Percentiles rank a stretch among this genome's conserved stretches.
phyloP scores from a whole-genome alignment of 2,888 invertebrate genomes.

The Pandemis corylana region DNA sequence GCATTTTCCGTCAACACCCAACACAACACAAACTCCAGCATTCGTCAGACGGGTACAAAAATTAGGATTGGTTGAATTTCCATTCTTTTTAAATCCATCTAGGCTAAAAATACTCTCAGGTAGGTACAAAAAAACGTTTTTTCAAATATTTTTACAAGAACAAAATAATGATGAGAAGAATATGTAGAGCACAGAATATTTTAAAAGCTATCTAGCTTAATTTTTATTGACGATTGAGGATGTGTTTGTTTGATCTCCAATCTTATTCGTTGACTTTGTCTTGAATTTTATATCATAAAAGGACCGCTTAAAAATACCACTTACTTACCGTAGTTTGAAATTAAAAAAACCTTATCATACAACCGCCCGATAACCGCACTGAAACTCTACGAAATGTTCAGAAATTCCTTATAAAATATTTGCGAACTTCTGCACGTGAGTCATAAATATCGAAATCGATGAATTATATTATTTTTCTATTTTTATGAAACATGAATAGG shows the following conservation, averaged over 20 bases:
- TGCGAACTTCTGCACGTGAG: conserved; percentile 9
- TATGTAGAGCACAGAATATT: too few relatives aligned
- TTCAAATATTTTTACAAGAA: too few relatives aligned
- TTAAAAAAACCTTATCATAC: conserved; percentile 62
- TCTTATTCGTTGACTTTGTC: neutral
- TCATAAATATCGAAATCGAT: conserved; percentile 10
- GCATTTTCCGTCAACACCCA: too few relatives aligned
- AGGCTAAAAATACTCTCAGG: too few relatives aligned
- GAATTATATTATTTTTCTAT: neutral
- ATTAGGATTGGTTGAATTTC: too few relatives aligned
- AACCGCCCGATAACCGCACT: conserved; percentile 45
- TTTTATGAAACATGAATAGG: conserved; percentile 23
- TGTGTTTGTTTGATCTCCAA: neutral
- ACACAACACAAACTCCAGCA: too few relatives aligned
- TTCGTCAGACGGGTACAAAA: too few relatives aligned
- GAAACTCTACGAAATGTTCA: conserved; percentile 24
- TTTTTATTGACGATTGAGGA: neutral
- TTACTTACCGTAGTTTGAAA: conserved; percentile 72
- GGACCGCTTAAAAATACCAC: conserved; percentile 55
- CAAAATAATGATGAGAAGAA: too few relatives aligned
- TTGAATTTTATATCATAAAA: conserved; percentile 31
- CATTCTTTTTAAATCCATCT: too few relatives aligned
- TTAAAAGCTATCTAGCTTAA: neutral
- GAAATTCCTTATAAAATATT: conserved; percentile 11
- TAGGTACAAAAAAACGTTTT: too few relatives aligned